These are phyloP conservation scores for Drosophila eohydei DNA, from an alignment of 2,888 invertebrate genomes.

Conservation along the genomic window DNA sequence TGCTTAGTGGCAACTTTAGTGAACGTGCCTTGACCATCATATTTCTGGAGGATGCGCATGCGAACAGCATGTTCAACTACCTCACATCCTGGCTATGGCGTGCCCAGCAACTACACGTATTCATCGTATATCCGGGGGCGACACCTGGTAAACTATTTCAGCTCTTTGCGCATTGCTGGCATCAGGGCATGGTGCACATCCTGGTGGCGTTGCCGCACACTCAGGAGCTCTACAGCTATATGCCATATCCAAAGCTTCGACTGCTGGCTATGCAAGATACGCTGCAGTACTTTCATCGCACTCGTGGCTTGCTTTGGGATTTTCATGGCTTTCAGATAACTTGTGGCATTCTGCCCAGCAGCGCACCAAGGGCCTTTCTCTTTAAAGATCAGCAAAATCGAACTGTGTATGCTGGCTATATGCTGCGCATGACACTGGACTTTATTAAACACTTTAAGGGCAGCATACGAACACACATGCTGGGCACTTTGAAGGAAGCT, in stretches of 20 bases:
- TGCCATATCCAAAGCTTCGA: slow-evolving; percentile 57
- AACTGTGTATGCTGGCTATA: slow-evolving; percentile 61
- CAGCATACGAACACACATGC: slow-evolving; percentile 23
- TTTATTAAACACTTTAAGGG: slow-evolving; percentile 71
- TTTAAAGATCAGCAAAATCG: slow-evolving; percentile 49
- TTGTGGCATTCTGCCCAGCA: slow-evolving; percentile 45
- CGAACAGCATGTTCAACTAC: slow-evolving; percentile 25
- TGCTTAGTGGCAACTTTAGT: slow-evolving; percentile 55
- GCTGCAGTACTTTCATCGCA: slow-evolving; percentile 35
- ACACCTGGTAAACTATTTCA: slow-evolving; percentile 6
- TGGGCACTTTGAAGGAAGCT: slow-evolving; percentile 28
- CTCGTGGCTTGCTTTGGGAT: slow-evolving; percentile 37
- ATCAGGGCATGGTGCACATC: slow-evolving; percentile 64
- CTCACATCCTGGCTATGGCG: slow-evolving; percentile 62
- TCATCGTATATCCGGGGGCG: slow-evolving; percentile 51
- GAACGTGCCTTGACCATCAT: slow-evolving; percentile 57
- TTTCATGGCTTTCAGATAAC: slow-evolving; percentile 57
- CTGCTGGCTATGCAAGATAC: slow-evolving; percentile 40
- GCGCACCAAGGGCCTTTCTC: slow-evolving; percentile 61
- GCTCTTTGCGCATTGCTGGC: slow-evolving; percentile 61
- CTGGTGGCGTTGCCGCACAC: slow-evolving; percentile 33
- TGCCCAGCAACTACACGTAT: slow-evolving; percentile 56
- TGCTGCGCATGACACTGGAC: slow-evolving; percentile 52
- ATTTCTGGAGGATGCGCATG: slow-evolving; percentile 37
- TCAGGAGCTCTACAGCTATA: slow-evolving; percentile 51